Evolutionary conservation across 2,797 vertebrate genomes (phyloP).

Genomic region (Gephyroberyx darwinii): DNA sequence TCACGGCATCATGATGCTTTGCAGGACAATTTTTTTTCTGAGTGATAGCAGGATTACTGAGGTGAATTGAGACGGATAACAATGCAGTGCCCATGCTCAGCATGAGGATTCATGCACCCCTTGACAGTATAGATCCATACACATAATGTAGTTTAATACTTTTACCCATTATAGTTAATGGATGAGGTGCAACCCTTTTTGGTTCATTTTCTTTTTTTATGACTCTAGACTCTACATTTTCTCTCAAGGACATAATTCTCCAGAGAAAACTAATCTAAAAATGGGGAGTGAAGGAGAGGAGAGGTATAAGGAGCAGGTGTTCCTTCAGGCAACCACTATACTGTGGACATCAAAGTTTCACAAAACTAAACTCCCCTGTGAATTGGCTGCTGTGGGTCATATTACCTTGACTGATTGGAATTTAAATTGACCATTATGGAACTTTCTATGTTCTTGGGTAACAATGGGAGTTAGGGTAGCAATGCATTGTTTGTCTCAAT

Average conservation of each 20-base stretch:
- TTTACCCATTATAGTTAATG: not conserved
- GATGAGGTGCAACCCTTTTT: conserved; percentile 1
- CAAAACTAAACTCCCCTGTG: conserved; percentile 17
- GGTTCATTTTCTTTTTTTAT: conserved; percentile 11
- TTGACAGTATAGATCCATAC: conserved; percentile 1
- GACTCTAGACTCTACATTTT: conserved; percentile 2
- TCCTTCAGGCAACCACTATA: conserved; percentile 30
- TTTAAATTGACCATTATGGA: conserved; percentile 6
- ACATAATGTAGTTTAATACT: not conserved
- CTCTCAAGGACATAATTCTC: conserved; percentile 23
- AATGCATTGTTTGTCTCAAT: conserved; percentile 74
- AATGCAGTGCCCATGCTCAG: conserved; percentile 46
- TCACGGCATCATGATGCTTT: conserved; percentile 40
- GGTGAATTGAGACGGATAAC: conserved; percentile 67
- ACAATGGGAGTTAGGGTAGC: conserved; percentile 21
- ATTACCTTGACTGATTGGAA: not conserved
- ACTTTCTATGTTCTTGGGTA: not conserved
- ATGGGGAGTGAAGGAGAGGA: conserved; percentile 4
- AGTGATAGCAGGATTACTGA: conserved; percentile 47
- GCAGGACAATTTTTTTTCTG: conserved; percentile 21
- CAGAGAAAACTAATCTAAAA: conserved; percentile 25
- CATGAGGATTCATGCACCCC: not conserved
- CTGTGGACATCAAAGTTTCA: conserved; percentile 36
- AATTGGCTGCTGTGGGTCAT: not conserved
- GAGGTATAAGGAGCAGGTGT: not conserved